Base-by-base conservation (phyloP, 1,140 invertebrate species). In the Leptinotarsa lineolata region DNA sequence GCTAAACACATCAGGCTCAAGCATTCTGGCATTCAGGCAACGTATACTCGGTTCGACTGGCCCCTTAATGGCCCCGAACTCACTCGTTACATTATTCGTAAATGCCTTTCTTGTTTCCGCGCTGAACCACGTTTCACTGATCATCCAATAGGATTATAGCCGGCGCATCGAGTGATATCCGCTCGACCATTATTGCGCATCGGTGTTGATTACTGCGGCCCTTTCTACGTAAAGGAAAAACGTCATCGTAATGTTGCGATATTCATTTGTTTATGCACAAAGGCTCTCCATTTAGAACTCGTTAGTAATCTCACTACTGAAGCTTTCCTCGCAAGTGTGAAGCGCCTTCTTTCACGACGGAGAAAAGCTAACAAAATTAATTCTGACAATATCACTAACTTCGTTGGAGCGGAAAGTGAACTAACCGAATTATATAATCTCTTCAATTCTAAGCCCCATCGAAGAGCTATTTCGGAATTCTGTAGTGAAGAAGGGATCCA, bases 121-220 rank as follows among this genome's bases (percentile, higher is more conserved):
- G n/a, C n/a, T n/a, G n/a, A n/a, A n/a, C n/a, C n/a, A n/a, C n/a
- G n/a, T 68, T 61, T 15, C 30, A 60, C 4, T 2, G 60, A 79
- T 5, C 75, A 78, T 67, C 73, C 74, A 1, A 85, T 85, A 83
- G 82, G 80, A 2, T 74, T 84, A 30, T 69, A 86, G 24, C 86
- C 84, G 4, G 15, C 3, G n/a, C 72, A 18, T 44, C 84, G 22
- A n/a, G 46, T 81, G 0, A 81, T 66, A 0, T 72, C 76, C 4
- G 46, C 77, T 1, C 73, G 78, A 6, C 81, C 83, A 4, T 87
- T 87, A 73, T 59, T 30, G 45, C 66, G 76, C 6, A 46, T 64
- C 58, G 77, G 69, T 0, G 72, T 77, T 15, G 63, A 77, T 6
- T 74, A 85, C 48, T 21, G 77, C 30, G 60, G 71, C 13, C 39